Conservation (phyloP, 2,888 invertebrate genomes). For the Chaetoderma sp. region DNA sequence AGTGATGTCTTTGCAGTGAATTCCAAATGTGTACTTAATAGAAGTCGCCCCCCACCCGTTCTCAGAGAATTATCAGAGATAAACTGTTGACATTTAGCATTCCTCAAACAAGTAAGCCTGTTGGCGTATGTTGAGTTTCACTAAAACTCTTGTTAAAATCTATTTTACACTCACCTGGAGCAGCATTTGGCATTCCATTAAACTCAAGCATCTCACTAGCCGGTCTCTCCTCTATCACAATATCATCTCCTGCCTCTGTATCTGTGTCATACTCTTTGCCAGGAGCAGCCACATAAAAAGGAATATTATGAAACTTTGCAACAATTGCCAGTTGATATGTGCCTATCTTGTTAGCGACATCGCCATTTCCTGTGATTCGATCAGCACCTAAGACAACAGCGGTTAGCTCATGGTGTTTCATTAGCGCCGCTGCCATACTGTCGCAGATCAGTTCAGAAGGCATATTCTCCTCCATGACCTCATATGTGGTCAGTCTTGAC, state of each 20-base stretch:
- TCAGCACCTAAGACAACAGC: slow-evolving; percentile 99
- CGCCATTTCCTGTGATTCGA: slow-evolving; percentile 94
- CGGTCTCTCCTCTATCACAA: slow-evolving; percentile 94
- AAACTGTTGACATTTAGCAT: too few species aligned
- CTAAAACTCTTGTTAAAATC: too few species aligned
- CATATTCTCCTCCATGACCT: slow-evolving; percentile 83
- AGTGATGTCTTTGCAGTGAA: too few species aligned
- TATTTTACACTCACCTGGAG: slow-evolving; percentile 78
- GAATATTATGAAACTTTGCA: slow-evolving; percentile 89
- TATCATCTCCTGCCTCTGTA: slow-evolving; percentile 84
- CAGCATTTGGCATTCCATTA: slow-evolving; percentile 87
- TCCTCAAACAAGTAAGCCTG: too few species aligned
- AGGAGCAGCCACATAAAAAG: slow-evolving; percentile 96
- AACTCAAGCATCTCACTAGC: slow-evolving; percentile 91
- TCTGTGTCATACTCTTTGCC: slow-evolving; percentile 87
- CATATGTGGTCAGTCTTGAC: slow-evolving; percentile 92
- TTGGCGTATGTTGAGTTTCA: too few species aligned
- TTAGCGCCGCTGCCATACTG: slow-evolving; percentile 92
- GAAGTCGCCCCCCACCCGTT: too few species aligned
- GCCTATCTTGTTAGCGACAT: slow-evolving; percentile 99
- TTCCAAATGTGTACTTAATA: too few species aligned
- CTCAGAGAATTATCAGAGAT: too few species aligned
- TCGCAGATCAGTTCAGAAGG: slow-evolving; percentile 94
- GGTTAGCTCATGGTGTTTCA: slow-evolving; percentile 84
- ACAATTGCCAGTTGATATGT: slow-evolving; percentile 83